Evolutionary conservation across 2,113 vertebrate species (phyloP), one percentile per base, ranked within the genome.

Genomic region (Pogonocichla stellata): DNA sequence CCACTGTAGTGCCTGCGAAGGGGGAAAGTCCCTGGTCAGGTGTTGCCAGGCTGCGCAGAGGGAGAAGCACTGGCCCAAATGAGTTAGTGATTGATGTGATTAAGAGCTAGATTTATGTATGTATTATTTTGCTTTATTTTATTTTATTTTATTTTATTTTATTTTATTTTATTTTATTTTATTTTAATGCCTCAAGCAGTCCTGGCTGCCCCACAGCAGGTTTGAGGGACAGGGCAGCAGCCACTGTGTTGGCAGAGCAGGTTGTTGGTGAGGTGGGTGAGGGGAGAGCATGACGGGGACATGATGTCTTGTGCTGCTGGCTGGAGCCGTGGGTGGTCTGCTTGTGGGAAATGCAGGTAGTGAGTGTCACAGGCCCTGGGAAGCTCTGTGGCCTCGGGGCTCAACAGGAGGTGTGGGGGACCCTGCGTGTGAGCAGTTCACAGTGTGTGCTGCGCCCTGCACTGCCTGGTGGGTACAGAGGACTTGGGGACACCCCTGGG

Each of bases 341-440:
- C 45, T n/a, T 8, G 7, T 3, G 8, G 61, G 29, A 67, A 84
- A 33, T 23, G 48, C 19, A 22, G 47, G 31, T 5, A 9, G 12
- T 0, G 2, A 51, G 26, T 10, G 19, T 19, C 0, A 0, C 47
- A 80, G 42, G 23, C 42, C 50, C 17, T 4, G 33, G 74, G 57
- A 28, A 47, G 14, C 58, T 22, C 56, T 34, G 64, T 5, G 10
- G 38, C n/a, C 2, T 6, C 0, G 0, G 65, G 33, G 13, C 20
- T 40, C 53, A 53, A 53, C 5, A 8, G 57, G 18, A n/a, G 8
- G 31, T 8, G 4, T 14, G 43, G 31, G 40, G 3, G 6, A 20
- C 42, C 12, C 40, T 60, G 38, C 0, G 0, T 40, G 57, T 25
- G 81, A 80, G 1, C 36, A 42, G n/a, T 42, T 80, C 1, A 0